phyloP scores from a whole-genome alignment of 2,888 invertebrate genomes.

The Zonitis immaculata region DNA sequence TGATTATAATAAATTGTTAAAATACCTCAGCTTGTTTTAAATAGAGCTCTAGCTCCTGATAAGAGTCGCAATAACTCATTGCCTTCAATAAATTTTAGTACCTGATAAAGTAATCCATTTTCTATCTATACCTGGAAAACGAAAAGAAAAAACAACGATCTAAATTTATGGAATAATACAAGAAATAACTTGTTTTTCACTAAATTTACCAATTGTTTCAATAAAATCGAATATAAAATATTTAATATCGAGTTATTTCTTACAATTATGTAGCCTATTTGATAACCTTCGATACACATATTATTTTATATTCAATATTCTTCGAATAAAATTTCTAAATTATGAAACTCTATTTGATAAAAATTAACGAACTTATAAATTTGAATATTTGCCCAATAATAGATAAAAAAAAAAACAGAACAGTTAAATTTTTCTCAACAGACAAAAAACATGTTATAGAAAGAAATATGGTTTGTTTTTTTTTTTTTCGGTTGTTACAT shows the following conservation, averaged over 20 bases:
- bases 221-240: neutral
- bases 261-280: neutral
- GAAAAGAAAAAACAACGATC: conserved; percentile 2
- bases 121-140: conserved; percentile 31
- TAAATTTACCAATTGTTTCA: neutral
- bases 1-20: conserved; percentile 1
- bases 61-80: conserved; percentile 46
- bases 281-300: conserved; percentile 6
- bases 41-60: conserved; percentile 50
- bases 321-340: too few species aligned
- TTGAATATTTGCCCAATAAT: too few species aligned
- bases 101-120: conserved; percentile 29
- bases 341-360: too few species aligned
- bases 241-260: neutral
- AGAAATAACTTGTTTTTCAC: neutral
- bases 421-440: too few species aligned
- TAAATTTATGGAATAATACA: conserved; percentile 13
- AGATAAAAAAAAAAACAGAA: too few species aligned
- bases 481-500: too few species aligned
- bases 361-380: too few species aligned
- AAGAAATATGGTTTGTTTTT: too few species aligned
- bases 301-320: conserved; percentile 16
- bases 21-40: conserved; percentile 50
- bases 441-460: too few species aligned
- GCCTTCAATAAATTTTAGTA: conserved; percentile 25